phyloP scores from a whole-genome alignment of 2,113 vertebrate genomes.

The Grus americana region DNA sequence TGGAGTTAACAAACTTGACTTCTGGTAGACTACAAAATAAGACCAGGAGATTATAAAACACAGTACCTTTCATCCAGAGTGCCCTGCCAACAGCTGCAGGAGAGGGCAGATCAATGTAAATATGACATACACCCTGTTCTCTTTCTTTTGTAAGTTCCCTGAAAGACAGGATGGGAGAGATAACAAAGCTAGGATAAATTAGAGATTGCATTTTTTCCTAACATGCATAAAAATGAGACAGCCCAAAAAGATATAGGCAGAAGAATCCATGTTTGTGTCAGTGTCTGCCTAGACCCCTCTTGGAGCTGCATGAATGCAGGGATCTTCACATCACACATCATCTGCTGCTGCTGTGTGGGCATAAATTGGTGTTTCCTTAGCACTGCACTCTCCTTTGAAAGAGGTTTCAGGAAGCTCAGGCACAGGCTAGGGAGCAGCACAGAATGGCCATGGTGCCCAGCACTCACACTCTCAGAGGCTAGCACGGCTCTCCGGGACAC shows the following conservation, averaged over 20 bases:
- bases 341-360: background rate
- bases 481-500: background rate
- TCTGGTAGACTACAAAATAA: background rate
- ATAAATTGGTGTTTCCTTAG: background rate
- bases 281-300: background rate
- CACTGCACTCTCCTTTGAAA: background rate
- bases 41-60: background rate
- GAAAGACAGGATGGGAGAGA: background rate
- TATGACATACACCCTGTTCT: background rate
- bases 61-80: background rate
- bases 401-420: background rate
- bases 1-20: background rate
- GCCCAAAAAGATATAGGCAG: background rate
- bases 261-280: background rate
- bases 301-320: background rate
- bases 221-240: background rate
- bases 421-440: background rate
- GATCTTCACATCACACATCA: background rate
- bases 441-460: background rate
- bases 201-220: background rate
- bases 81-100: background rate
- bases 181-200: background rate
- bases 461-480: background rate
- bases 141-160: background rate
- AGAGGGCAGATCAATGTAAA: background rate